Conservation (phyloP, 2,888 invertebrate species). For the Tachina lurida region DNA sequence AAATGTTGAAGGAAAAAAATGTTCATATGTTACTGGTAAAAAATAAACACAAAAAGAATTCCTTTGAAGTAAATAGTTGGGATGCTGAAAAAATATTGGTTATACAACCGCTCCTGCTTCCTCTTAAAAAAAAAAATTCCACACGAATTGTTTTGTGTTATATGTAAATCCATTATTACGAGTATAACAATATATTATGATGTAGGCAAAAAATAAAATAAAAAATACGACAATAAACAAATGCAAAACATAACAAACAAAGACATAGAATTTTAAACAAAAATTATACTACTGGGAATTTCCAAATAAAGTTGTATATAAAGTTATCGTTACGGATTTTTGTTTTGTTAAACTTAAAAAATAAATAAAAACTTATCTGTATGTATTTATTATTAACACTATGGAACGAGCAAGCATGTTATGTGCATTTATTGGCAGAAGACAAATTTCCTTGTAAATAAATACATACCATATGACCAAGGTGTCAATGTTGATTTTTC, state of each 20-base stretch:
- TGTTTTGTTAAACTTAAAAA: slow-evolving; percentile 45
- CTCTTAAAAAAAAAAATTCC: background rate
- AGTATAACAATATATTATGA: background rate
- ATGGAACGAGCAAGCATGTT: slow-evolving; percentile 10
- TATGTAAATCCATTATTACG: background rate
- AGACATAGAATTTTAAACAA: slow-evolving; percentile 48
- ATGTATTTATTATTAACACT: slow-evolving; percentile 54
- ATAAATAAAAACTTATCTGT: too few relatives aligned
- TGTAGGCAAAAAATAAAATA: slow-evolving; percentile 13
- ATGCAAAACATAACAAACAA: background rate
- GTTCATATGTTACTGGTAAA: background rate
- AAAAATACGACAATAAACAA: background rate
- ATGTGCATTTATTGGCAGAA: slow-evolving; percentile 42
- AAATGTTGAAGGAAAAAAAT: background rate
- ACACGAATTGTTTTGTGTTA: background rate
- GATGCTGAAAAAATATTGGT: background rate
- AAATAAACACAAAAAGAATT: background rate
- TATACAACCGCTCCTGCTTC: background rate
- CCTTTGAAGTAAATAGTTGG: slow-evolving; percentile 1
- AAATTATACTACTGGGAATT: slow-evolving; percentile 61
- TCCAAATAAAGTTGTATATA: slow-evolving; percentile 46
- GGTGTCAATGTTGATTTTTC: too few relatives aligned
- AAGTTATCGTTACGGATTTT: slow-evolving; percentile 27
- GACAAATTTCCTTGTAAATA: slow-evolving; percentile 29
- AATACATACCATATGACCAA: too few relatives aligned